A percentile compares a stretch with the other conserved stretches of the same genome.
phyloP scores from a whole-genome alignment of 2,888 invertebrate genomes.

The Tachina fera region DNA sequence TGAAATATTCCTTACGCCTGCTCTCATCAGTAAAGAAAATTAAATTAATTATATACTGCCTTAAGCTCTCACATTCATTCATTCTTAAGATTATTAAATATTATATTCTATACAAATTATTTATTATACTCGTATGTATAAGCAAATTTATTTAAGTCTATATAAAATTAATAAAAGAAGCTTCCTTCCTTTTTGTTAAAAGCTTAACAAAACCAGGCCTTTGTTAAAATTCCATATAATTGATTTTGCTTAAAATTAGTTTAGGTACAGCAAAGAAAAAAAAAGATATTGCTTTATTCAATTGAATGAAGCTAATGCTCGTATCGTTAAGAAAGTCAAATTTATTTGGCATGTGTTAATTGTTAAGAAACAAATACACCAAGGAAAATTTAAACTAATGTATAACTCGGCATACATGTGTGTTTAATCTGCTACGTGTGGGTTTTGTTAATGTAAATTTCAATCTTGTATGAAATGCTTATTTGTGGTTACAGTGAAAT shows the following conservation, averaged over 20 bases:
- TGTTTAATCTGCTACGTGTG: too few relatives aligned
- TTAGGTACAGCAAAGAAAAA: too few relatives aligned
- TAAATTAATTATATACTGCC: slow-evolving; percentile 31
- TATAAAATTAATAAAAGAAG: slow-evolving; percentile 4
- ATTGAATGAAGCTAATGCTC: too few relatives aligned
- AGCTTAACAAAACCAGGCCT: background rate
- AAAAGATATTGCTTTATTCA: too few relatives aligned
- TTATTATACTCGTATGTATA: background rate
- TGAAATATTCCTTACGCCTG: slow-evolving; percentile 10
- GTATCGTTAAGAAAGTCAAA: too few relatives aligned
- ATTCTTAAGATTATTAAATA: background rate
- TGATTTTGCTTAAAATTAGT: background rate
- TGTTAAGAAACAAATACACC: too few relatives aligned
- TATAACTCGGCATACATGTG: too few relatives aligned
- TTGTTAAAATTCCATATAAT: background rate
- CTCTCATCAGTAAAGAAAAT: background rate
- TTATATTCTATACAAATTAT: background rate
- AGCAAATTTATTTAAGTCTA: slow-evolving; percentile 10
- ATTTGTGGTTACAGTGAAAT: too few relatives aligned
- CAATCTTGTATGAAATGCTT: too few relatives aligned
- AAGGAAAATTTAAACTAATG: too few relatives aligned
- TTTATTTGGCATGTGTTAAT: too few relatives aligned
- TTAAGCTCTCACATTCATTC: background rate
- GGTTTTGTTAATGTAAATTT: too few relatives aligned
- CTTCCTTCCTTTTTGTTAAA: background rate